These are phyloP conservation scores for Platypus cylindrus DNA, from an alignment of 2,888 invertebrate genomes.

Conservation along the genomic window DNA sequence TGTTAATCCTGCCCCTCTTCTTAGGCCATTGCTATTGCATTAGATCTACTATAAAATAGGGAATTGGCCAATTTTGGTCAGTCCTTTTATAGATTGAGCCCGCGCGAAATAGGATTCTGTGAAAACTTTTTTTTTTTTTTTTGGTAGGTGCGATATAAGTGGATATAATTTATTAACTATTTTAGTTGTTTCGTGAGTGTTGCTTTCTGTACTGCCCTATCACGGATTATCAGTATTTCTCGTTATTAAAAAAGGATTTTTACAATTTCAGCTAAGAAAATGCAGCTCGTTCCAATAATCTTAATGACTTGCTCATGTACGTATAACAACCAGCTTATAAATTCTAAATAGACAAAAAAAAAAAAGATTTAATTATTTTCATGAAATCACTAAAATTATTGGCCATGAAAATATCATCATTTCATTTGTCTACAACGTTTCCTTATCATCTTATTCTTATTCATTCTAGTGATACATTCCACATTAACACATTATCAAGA, in stretches of 20 bases:
- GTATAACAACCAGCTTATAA: conserved; percentile 11
- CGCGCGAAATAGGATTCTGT: conserved; percentile 17
- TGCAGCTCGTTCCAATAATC: conserved; percentile 19
- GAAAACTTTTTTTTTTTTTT: conserved; percentile 19
- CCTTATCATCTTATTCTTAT: too few relatives aligned
- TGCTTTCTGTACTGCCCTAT: conserved; percentile 8
- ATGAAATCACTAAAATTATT: conserved; percentile 8
- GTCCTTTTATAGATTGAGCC: conserved; percentile 16
- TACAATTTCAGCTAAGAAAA: conserved; percentile 19
- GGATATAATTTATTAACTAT: too few relatives aligned
- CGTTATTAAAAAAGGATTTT: conserved; percentile 15
- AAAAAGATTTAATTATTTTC: conserved; percentile 14
- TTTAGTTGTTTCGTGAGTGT: conserved; percentile 14
- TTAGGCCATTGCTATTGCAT: conserved; percentile 6
- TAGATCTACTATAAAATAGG: conserved; percentile 21
- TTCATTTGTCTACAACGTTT: too few relatives aligned
- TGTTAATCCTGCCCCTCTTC: conserved; percentile 17
- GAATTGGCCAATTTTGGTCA: conserved; percentile 18
- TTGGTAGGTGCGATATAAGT: too few relatives aligned
- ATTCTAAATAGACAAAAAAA: too few relatives aligned
- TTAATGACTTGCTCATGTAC: conserved; percentile 19
- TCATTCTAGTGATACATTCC: conserved; percentile 16
- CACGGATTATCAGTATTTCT: not conserved
- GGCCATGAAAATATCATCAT: conserved; percentile 16
- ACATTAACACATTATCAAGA: conserved; percentile 21